phyloP scores from a whole-genome alignment of 1,140 invertebrate genomes.

The Dryas iulia region DNA sequence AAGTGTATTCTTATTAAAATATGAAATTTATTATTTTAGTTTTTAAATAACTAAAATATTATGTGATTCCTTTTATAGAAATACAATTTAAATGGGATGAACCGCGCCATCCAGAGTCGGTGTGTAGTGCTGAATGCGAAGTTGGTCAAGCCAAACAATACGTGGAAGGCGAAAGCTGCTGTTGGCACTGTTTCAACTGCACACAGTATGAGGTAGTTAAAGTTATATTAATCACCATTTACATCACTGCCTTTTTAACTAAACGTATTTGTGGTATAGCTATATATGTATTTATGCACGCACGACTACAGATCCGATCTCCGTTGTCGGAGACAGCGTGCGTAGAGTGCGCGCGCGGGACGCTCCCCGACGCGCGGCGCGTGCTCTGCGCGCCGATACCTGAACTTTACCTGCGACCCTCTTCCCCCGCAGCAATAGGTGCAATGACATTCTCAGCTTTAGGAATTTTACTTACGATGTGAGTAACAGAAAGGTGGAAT shows the following conservation, averaged over 20 bases:
- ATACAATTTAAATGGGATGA: slow-evolving; percentile 90
- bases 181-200: slow-evolving; percentile 98
- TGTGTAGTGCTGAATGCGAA: slow-evolving; percentile 93
- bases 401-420: slow-evolving; percentile 89
- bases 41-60: too few species aligned
- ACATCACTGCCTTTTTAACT: not conserved
- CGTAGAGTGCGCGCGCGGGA: slow-evolving; percentile 89
- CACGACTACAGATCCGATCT: slow-evolving; percentile 84
- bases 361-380: slow-evolving; percentile 88
- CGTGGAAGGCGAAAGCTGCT: slow-evolving; percentile 94
- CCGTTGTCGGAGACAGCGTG: slow-evolving; percentile 90
- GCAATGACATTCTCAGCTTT: slow-evolving; percentile 89
- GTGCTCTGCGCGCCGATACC: slow-evolving; percentile 88
- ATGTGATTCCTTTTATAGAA: slow-evolving; percentile 74
- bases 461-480: slow-evolving; percentile 88
- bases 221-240: not conserved
- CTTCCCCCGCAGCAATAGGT: slow-evolving; percentile 92
- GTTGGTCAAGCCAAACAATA: slow-evolving; percentile 95
- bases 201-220: slow-evolving; percentile 90
- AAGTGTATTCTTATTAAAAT: too few species aligned
- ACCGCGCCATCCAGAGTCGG: slow-evolving; percentile 89
- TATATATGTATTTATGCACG: not conserved
- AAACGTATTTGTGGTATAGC: too few species aligned
- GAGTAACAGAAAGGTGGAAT: slow-evolving; percentile 4
- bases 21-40: too few species aligned